Percentiles rank a stretch among this genome's conserved stretches.
Conservation (phyloP, 2,888 invertebrate genomes). For the Lasioglossum lativentre region DNA sequence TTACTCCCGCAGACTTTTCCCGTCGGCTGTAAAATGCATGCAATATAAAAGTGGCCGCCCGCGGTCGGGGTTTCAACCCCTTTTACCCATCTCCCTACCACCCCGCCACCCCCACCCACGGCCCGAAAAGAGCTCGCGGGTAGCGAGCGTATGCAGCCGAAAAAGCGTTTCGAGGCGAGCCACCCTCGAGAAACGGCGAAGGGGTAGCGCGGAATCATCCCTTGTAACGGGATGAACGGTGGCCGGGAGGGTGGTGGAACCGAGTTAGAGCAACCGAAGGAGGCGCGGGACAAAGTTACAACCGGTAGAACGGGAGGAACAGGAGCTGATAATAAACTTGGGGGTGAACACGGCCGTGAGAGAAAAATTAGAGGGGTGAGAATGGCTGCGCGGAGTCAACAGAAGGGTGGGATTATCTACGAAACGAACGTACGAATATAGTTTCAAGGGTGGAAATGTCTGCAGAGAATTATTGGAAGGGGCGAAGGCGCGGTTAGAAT, state of each 20-base stretch:
- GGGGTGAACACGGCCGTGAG: neutral
- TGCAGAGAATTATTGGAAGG: neutral
- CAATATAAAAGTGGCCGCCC: constrained; percentile 63
- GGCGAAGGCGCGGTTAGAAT: neutral
- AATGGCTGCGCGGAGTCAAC: neutral
- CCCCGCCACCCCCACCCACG: neutral
- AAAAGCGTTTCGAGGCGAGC: neutral
- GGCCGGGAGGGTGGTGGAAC: neutral
- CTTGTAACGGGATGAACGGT: neutral
- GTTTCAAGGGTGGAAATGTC: neutral
- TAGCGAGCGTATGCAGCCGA: neutral
- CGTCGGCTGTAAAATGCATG: constrained; percentile 68
- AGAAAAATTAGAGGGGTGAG: constrained; percentile 4
- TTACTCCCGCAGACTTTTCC: constrained; percentile 17
- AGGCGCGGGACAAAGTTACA: constrained; percentile 7
- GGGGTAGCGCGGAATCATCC: neutral
- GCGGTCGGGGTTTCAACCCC: constrained; percentile 11
- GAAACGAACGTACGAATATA: neutral
- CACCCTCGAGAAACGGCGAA: neutral
- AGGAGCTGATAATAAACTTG: neutral
- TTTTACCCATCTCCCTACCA: neutral
- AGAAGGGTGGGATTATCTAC: neutral
- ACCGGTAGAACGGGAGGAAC: neutral
- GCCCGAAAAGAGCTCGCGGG: neutral
- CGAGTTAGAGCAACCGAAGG: neutral